phyloP scores from a whole-genome alignment of 2,113 vertebrate genomes.

The Cervus canadensis region DNA sequence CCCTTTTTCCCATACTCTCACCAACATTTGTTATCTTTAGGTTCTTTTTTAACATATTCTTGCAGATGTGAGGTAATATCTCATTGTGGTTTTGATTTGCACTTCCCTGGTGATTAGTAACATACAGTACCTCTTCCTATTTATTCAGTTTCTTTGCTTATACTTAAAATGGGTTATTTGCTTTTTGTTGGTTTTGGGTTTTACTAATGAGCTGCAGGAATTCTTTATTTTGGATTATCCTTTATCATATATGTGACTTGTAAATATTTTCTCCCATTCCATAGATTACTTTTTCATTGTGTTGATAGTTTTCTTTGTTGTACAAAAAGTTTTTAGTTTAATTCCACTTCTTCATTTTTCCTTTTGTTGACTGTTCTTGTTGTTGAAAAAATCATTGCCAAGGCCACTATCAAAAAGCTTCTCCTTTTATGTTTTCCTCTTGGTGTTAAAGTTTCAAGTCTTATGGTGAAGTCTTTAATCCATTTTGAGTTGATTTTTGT shows the following conservation, averaged over 20 bases:
- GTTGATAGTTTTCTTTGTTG: background rate
- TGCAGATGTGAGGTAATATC: background rate
- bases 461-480: background rate
- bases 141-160: background rate
- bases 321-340: background rate
- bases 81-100: background rate
- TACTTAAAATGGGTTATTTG: background rate
- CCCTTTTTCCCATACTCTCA: background rate
- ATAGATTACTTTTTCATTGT: background rate
- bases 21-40: background rate
- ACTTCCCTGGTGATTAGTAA: background rate
- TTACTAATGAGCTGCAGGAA: background rate
- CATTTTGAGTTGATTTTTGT: background rate
- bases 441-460: background rate
- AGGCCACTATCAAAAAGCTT: background rate
- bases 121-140: background rate
- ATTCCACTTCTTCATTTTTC: background rate
- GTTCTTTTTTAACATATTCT: background rate
- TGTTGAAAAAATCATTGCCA: background rate
- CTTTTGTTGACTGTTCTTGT: background rate
- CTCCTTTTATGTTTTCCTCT: background rate
- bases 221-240: background rate
- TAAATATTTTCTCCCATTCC: background rate
- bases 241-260: background rate
- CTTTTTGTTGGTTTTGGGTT: background rate